Percentiles rank a stretch among this genome's conserved stretches.
Conservation (phyloP, 2,888 invertebrate genomes). For the Aphidius colemani region DNA sequence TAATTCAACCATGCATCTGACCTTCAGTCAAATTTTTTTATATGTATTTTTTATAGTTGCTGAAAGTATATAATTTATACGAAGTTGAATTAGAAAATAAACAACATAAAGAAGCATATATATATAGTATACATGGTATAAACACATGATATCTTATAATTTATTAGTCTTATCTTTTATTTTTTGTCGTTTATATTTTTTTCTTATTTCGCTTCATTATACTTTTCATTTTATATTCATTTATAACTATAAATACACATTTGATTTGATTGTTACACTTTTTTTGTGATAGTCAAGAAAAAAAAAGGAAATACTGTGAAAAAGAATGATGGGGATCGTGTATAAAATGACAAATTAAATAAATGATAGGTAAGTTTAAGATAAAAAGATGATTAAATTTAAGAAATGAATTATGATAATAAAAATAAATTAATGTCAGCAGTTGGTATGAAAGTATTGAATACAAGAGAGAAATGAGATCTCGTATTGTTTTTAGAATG, state of each 20-base stretch:
- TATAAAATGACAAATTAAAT: constrained; percentile 32
- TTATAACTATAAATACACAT: constrained; percentile 34
- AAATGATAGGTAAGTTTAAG: constrained; percentile 27
- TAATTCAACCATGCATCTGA: not conserved
- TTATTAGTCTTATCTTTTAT: constrained; percentile 24
- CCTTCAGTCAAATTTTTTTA: not conserved
- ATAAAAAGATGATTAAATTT: not conserved
- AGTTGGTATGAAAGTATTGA: constrained; percentile 25
- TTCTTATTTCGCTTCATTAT: constrained; percentile 14
- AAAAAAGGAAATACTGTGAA: constrained; percentile 35
- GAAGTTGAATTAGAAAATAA: not conserved
- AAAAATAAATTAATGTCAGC: not conserved
- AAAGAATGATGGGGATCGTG: constrained; percentile 39
- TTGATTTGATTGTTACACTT: constrained; percentile 17
- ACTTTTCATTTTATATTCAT: constrained; percentile 27
- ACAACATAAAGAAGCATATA: not conserved
- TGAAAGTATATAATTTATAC: not conserved
- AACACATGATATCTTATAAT: constrained; percentile 21
- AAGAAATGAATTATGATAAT: not conserved
- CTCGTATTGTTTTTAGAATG: constrained; percentile 8
- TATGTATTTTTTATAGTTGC: not conserved
- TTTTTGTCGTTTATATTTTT: constrained; percentile 4
- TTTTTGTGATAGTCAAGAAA: no score
- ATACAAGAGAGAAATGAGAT: constrained; percentile 21
- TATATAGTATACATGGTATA: constrained; percentile 3